Conservation (phyloP, 1,140 invertebrate species). For the Steinernema feltiae region DNA sequence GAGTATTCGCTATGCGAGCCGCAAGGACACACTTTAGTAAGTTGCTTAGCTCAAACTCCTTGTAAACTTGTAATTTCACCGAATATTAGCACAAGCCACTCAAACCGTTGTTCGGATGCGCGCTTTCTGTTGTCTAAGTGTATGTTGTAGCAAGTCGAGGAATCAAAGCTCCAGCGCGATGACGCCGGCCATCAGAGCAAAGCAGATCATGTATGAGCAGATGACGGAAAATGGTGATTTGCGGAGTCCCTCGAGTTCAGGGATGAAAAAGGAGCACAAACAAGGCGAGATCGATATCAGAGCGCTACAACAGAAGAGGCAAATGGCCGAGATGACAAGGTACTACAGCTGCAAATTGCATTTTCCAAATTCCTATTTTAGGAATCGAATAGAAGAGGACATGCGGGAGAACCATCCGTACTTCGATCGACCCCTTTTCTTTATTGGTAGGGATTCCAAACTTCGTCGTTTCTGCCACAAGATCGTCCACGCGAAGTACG, state of each 20-base stretch:
- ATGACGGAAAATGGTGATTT: conserved; percentile 54
- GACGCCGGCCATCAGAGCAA: conserved; percentile 26
- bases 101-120: no score
- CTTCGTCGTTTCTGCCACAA: conserved; percentile 89
- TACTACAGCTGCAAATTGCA: background rate
- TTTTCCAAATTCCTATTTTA: conserved; percentile 24
- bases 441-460: conserved; percentile 76
- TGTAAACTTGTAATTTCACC: background rate
- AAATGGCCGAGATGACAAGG: conserved; percentile 92
- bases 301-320: conserved; percentile 89
- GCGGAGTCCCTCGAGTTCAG: conserved; percentile 45
- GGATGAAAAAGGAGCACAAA: conserved; percentile 52
- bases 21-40: conserved; percentile 2
- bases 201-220: conserved; percentile 45
- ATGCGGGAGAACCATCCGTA: conserved; percentile 95
- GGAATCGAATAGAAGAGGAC: conserved; percentile 67
- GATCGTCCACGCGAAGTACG: conserved; percentile 90
- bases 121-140: conserved; percentile 4
- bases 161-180: conserved; percentile 26
- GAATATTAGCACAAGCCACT: no score
- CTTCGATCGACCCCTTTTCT: conserved; percentile 93
- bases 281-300: conserved; percentile 74
- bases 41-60: no score
- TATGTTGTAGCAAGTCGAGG: conserved; percentile 32
- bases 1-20: background rate